Base-by-base conservation (phyloP, 2,888 invertebrate genomes). In the Hemaris fuciformis region DNA sequence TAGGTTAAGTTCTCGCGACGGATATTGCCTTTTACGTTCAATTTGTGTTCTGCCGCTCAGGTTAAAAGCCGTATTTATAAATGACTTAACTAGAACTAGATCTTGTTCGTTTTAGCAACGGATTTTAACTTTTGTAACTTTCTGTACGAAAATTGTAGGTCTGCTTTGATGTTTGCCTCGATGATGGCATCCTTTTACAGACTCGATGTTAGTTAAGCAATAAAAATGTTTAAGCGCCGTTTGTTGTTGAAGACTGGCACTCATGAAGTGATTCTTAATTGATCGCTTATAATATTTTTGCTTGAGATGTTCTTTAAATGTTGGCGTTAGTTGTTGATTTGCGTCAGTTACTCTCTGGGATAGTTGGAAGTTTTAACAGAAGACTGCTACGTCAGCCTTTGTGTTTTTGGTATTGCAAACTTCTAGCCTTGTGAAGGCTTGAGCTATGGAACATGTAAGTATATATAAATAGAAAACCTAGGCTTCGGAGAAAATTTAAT, bases 81-180 rank as follows among this genome's bases (percentile, higher is more conserved):
- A 31, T 53, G 27, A 8, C 31, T 31, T 25, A 31, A 27, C 41
- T 25, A 57, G n/a, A 23, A 41, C 25, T 57, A 27, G 43, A 42
- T 59, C 20, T 34, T 57, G 42, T 60, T 65, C 42, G 42, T 62
- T 66, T 69, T 68, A 64, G 64, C 59, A 53, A 46, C 62, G 62
- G 58, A 63, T 67, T 63, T 53, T 57, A 56, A 48, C 45, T 64
- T 70, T 66, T 61, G 65, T 63, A 59, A 65, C 63, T 64, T 63
- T 64, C 58, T 60, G 23, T 59, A 61, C 65, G 65, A 69, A 69
- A 69, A 60, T 27, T 31, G 18, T 6, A 18, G 8, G 27, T 31
- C 18, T 10, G 27, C 7, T 43, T 43, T 53, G 27, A 53, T 53
- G 18, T 10, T 53, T 2, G 18, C 18, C 31, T 18, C 8, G 18